phyloP scores from a whole-genome alignment of 2,888 invertebrate species.

The Drosophila anomalata region DNA sequence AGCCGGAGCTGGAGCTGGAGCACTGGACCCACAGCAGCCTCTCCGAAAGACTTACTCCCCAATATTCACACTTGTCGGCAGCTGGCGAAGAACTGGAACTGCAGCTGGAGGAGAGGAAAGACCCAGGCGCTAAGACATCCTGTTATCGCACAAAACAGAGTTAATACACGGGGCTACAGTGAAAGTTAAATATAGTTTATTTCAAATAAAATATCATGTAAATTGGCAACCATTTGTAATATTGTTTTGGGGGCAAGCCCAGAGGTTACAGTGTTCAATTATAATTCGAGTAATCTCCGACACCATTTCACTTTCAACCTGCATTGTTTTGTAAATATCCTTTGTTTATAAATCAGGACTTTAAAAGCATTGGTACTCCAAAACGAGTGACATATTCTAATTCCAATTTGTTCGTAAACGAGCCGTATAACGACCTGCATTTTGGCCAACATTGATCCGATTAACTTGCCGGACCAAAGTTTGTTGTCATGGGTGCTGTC shows the following conservation, averaged over 20 bases:
- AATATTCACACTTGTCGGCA: conserved; percentile 49
- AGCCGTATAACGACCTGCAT: conserved; percentile 34
- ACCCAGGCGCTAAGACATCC: conserved; percentile 15
- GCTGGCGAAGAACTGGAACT: neutral
- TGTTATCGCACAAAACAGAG: conserved; percentile 14
- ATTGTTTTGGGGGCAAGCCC: neutral
- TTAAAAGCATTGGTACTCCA: conserved; percentile 5
- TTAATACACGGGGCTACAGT: neutral
- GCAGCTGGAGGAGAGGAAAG: neutral
- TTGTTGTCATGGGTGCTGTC: conserved; percentile 23
- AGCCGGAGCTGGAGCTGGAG: conserved; percentile 7
- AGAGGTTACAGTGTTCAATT: neutral
- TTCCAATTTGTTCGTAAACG: conserved; percentile 21
- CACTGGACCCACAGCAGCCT: conserved; percentile 16
- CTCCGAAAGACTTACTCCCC: conserved; percentile 10
- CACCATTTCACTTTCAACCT: neutral
- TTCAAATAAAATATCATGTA: neutral
- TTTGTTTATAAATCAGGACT: neutral
- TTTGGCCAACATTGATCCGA: conserved; percentile 37
- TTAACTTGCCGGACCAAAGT: conserved; percentile 35
- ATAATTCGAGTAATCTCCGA: neutral
- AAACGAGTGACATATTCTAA: conserved; percentile 2
- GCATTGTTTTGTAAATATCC: neutral
- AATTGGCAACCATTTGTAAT: too few species aligned
- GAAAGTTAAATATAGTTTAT: neutral